Evolutionary conservation across 1,140 invertebrate genomes (phyloP).

Genomic region (Nymphalis io): DNA sequence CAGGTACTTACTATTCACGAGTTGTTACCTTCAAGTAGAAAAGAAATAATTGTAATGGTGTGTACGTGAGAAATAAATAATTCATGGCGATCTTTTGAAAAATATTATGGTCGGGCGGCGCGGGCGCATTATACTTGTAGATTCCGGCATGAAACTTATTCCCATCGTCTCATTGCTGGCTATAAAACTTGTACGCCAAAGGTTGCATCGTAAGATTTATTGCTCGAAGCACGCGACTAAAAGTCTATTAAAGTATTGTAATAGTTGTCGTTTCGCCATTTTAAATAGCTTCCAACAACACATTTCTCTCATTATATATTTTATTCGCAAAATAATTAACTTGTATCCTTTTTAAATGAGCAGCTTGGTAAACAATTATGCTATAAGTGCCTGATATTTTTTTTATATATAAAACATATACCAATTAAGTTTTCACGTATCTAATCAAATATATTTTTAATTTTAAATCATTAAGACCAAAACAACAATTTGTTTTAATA

Average conservation of each 20-base stretch:
- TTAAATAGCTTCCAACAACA: neutral
- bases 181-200: slow-evolving; percentile 36
- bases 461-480: no score
- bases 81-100: slow-evolving; percentile 77
- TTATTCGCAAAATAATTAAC: neutral
- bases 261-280: slow-evolving; percentile 1
- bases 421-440: no score
- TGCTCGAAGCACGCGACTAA: slow-evolving; percentile 24
- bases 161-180: slow-evolving; percentile 31
- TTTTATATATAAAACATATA: no score
- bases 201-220: slow-evolving; percentile 32
- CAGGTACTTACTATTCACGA: slow-evolving; percentile 68
- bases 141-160: slow-evolving; percentile 59
- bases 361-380: no score
- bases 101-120: slow-evolving; percentile 71
- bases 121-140: slow-evolving; percentile 76
- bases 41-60: slow-evolving; percentile 78
- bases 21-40: slow-evolving; percentile 67
- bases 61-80: slow-evolving; percentile 75
- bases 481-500: no score
- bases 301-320: slow-evolving; percentile 4
- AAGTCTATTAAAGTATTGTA: slow-evolving; percentile 18
- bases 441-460: no score
- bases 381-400: no score
- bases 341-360: no score